phyloP scores from a whole-genome alignment of 2,797 vertebrate species.

The Acanthopagrus latus region DNA sequence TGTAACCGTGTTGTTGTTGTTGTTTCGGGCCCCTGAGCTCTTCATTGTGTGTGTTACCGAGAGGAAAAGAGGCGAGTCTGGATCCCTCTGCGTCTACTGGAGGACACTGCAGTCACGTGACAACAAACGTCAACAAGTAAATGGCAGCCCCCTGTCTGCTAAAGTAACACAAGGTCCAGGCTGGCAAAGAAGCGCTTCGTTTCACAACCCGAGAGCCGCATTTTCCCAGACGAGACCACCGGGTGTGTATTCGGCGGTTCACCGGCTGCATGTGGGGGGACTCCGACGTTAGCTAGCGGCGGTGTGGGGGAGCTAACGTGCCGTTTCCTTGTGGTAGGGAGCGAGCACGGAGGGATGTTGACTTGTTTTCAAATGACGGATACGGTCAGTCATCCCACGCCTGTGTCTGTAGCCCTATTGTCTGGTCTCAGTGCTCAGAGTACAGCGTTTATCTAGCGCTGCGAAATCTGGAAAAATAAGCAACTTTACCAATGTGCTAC shows the following conservation, averaged over 20 bases:
- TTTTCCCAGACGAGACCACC: constrained; percentile 50
- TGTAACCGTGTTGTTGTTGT: too few species aligned
- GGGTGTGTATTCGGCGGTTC: constrained; percentile 63
- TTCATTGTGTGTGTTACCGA: background rate
- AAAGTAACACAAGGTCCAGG: constrained; percentile 77
- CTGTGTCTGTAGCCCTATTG: background rate
- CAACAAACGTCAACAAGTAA: constrained; percentile 70
- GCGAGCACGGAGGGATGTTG: constrained; percentile 16
- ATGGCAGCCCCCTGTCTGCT: constrained; percentile 86
- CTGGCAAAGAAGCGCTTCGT: constrained; percentile 47
- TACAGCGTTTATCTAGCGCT: too few species aligned
- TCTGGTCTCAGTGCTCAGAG: background rate
- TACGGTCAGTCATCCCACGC: constrained; percentile 1
- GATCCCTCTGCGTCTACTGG: constrained; percentile 67
- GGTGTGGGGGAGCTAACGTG: background rate
- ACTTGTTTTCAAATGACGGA: constrained; percentile 44
- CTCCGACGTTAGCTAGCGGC: constrained; percentile 20
- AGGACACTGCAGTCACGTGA: constrained; percentile 77
- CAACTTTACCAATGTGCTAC: background rate
- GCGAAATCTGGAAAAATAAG: accelerated
- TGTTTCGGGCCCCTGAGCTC: background rate
- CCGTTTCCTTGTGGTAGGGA: constrained; percentile 4
- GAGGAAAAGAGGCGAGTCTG: constrained; percentile 70
- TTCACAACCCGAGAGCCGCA: constrained; percentile 19
- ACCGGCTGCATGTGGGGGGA: constrained; percentile 4